Evolutionary conservation across 2,113 vertebrate species (phyloP), one percentile per base, ranked within the genome.

Genomic region (Thunnus maccoyii): DNA sequence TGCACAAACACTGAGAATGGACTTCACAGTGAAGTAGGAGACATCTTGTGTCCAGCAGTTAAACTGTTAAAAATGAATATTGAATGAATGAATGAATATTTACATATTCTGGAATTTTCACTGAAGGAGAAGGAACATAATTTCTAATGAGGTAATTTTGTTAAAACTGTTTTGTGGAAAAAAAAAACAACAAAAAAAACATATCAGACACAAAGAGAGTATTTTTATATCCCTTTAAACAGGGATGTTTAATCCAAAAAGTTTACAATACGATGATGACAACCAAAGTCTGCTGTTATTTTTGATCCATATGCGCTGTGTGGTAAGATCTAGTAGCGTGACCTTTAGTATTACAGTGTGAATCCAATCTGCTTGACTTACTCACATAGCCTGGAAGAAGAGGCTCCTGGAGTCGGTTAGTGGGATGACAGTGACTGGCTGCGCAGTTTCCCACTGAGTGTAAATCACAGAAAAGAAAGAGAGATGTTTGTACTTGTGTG

Each of bases 401-500:
- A 71, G 68, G 63, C 73, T 74, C 56, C 13, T 20, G 25, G 51
- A 72, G 80, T 44, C 60, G 46, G 55, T 83, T 83, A 70, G 76
- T 62, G 67, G 66, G 81, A 83, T 57, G 74, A 61, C 65, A 72
- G 65, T 73, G 76, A 76, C 66, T 65, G 67, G 68, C 64, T 20
- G 5, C 3, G 3, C 67, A 60, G 82, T 30, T 77, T 75, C 81
- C 80, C 17, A 46, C 88, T 27, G 63, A 68, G 84, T 73, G 81
- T 64, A 90, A 90, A 88, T 91, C 80, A 86, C 67, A 82, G 68
- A 51, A 22, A 22, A 55, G 62, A 77, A 27, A 25, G 61, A 72
- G 51, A 48, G 51, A 48, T 60, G 54, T 60, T 18, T 82, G 58
- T 69, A 56, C 54, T 58, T 44, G 78, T 75, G 66, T 64, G 70